These are phyloP conservation scores for Dryomyza anilis DNA, from an alignment of 2,888 invertebrate species.

Conservation along the genomic window DNA sequence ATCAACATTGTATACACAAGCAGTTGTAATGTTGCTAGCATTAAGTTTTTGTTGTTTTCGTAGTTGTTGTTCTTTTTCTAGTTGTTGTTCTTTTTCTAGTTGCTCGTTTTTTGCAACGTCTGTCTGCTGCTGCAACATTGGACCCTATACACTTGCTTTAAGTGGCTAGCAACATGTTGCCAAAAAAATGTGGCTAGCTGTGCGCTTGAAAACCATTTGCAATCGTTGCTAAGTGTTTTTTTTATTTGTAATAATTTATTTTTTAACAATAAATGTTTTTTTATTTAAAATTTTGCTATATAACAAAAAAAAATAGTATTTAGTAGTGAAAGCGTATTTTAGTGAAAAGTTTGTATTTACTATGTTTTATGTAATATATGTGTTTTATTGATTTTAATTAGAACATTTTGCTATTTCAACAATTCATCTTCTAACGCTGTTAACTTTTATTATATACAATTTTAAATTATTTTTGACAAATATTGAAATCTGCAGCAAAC, in stretches of 20 bases:
- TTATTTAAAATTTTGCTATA: not conserved
- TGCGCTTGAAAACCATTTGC: conserved; percentile 5
- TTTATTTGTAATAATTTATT: not conserved
- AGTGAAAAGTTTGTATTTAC: too few species aligned
- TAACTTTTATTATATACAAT: not conserved
- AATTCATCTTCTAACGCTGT: not conserved
- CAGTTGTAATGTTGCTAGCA: too few species aligned
- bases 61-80: conserved; percentile 26
- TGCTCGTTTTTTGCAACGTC: not conserved
- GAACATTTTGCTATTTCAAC: too few species aligned
- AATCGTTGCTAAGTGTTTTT: not conserved
- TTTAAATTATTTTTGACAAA: too few species aligned
- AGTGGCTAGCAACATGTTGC: not conserved
- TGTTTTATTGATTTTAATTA: not conserved
- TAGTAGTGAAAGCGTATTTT: too few species aligned
- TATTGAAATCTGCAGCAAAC: too few species aligned
- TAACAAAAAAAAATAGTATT: too few species aligned
- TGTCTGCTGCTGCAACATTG: conserved; percentile 37
- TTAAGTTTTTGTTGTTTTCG: conserved; percentile 29
- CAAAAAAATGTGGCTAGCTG: not conserved
- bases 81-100: conserved; percentile 30
- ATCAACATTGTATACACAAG: not conserved
- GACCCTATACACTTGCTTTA: conserved; percentile 32
- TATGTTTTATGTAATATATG: not conserved
- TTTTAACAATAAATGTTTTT: not conserved